A percentile compares a stretch with the other conserved stretches of the same genome.
Evolutionary conservation across 2,888 invertebrate species (phyloP).

Genomic region (Zhengitettix transpicula): DNA sequence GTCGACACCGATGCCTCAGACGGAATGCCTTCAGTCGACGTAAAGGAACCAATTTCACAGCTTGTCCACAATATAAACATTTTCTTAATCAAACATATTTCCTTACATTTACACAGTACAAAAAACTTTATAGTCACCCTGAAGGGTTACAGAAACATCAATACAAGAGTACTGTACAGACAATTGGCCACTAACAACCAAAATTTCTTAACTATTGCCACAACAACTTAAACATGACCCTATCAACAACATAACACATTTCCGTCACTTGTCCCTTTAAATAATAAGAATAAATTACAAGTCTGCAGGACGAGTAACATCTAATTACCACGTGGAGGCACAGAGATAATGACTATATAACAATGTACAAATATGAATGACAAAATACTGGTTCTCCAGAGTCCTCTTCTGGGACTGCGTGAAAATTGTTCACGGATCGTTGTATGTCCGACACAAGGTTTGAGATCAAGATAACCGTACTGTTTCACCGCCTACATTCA

Average conservation of each 20-base stretch:
- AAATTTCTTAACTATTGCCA: slow-evolving; percentile 6
- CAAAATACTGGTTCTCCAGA: slow-evolving; percentile 8
- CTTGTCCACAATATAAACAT: slow-evolving; percentile 25
- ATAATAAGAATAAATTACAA: slow-evolving; percentile 12
- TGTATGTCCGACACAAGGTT: slow-evolving; percentile 23
- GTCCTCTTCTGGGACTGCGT: background rate
- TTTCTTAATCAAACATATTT: slow-evolving; percentile 47
- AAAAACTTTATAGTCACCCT: slow-evolving; percentile 44
- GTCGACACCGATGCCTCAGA: too few species aligned
- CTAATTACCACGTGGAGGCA: background rate
- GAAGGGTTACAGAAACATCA: slow-evolving; percentile 13
- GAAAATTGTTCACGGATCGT: slow-evolving; percentile 17
- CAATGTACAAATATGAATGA: slow-evolving; percentile 7
- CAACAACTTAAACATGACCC: slow-evolving; percentile 9
- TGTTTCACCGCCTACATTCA: slow-evolving; percentile 16
- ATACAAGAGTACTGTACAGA: slow-evolving; percentile 14
- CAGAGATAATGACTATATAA: slow-evolving; percentile 5
- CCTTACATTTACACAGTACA: slow-evolving; percentile 68
- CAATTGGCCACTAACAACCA: slow-evolving; percentile 8
- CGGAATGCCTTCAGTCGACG: too few species aligned
- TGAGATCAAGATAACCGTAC: slow-evolving; percentile 28
- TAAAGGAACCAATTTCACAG: too few species aligned
- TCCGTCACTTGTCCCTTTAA: slow-evolving; percentile 3
- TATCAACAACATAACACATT: slow-evolving; percentile 11
- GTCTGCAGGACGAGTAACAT: background rate